phyloP scores from a whole-genome alignment of 2,888 invertebrate genomes.

The Cancer borealis region DNA sequence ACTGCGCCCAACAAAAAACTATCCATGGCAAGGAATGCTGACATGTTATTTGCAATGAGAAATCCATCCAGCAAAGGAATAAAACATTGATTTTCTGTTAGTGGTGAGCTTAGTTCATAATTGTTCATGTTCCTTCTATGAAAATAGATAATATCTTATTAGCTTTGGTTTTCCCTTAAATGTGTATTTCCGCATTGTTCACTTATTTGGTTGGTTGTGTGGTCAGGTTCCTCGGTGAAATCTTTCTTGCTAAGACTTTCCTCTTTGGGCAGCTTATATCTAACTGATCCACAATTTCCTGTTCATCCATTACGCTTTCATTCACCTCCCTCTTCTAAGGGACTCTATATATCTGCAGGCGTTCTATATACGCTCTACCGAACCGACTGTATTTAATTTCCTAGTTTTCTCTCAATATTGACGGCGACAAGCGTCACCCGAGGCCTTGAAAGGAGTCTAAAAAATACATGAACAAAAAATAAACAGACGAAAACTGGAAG shows the following conservation, averaged over 20 bases:
- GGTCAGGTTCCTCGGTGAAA: background rate
- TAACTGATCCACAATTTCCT: background rate
- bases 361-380: background rate
- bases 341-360: background rate
- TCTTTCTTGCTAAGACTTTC: background rate
- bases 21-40: background rate
- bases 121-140: background rate
- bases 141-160: background rate
- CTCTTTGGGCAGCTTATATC: background rate
- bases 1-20: background rate
- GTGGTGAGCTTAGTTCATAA: background rate
- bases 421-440: background rate
- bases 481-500: background rate
- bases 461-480: background rate
- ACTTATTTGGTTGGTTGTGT: background rate
- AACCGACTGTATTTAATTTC: background rate
- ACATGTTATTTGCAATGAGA: background rate
- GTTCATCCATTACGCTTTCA: background rate
- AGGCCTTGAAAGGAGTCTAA: conserved; percentile 20
- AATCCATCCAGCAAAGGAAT: background rate
- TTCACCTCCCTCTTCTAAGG: background rate
- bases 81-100: background rate
- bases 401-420: background rate
- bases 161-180: background rate
- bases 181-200: conserved; percentile 7